These are phyloP conservation scores for Chelon labrosus DNA, from an alignment of 2,797 vertebrate species.

Conservation along the genomic window DNA sequence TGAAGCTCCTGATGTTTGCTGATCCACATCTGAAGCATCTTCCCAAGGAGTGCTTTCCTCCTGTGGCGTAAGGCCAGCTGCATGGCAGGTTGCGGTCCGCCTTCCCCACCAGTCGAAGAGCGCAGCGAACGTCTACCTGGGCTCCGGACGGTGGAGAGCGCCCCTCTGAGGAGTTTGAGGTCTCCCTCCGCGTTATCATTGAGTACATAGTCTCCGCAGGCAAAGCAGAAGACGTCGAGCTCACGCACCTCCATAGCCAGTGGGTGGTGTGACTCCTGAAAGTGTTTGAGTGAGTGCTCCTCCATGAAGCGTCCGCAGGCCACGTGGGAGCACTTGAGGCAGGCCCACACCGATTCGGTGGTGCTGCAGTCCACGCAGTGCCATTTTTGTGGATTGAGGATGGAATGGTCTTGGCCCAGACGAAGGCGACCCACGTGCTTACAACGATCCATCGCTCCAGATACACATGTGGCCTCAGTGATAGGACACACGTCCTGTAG, in stretches of 20 bases:
- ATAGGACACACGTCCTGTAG: constrained; percentile 82
- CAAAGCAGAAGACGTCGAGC: constrained; percentile 96
- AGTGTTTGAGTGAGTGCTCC: constrained; percentile 95
- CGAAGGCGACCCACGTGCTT: constrained; percentile 98
- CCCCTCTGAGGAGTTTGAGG: constrained; percentile 94
- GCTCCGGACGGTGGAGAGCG: constrained; percentile 90
- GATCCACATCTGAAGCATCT: constrained; percentile 88
- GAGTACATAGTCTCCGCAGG: constrained; percentile 96
- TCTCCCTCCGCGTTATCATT: constrained; percentile 98
- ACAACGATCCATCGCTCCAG: constrained; percentile 97
- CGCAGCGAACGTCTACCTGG: constrained; percentile 91
- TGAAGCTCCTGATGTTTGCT: constrained; percentile 86
- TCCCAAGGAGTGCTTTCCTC: constrained; percentile 90
- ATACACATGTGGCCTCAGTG: constrained; percentile 85
- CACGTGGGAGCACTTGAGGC: constrained; percentile 98
- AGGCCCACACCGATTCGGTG: constrained; percentile 97
- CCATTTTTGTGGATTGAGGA: constrained; percentile 99
- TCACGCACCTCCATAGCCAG: constrained; percentile 98
- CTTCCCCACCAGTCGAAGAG: constrained; percentile 84
- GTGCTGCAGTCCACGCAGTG: constrained; percentile 93
- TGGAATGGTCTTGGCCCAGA: constrained; percentile 97
- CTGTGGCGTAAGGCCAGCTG: constrained; percentile 92
- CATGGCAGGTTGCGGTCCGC: constrained; percentile 88
- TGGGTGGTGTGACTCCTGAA: constrained; percentile 92
- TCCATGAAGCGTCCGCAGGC: constrained; percentile 96